These are phyloP conservation scores for Melanerpes formicivorus DNA, from an alignment of 2,113 vertebrate genomes.

Conservation along the genomic window DNA sequence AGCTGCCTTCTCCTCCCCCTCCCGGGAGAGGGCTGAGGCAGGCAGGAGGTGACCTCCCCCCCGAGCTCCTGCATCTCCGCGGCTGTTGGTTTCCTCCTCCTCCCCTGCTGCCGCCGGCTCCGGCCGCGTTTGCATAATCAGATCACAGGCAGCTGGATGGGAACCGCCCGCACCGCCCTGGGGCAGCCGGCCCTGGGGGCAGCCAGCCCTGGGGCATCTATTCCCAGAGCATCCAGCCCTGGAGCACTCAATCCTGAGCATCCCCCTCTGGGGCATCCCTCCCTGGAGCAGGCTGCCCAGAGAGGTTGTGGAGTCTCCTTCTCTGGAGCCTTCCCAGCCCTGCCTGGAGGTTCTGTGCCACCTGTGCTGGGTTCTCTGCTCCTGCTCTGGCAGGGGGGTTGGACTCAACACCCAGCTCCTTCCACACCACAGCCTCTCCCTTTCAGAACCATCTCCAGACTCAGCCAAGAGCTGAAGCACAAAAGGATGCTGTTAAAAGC, in stretches of 20 bases:
- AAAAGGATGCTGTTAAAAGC: background rate
- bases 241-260: no score
- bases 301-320: no score
- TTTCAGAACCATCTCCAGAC: background rate
- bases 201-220: background rate
- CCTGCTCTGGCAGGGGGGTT: no score
- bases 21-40: fast-evolving
- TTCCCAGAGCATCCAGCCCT: background rate
- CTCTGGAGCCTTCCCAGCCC: no score
- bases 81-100: background rate
- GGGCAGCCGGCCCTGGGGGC: background rate
- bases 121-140: background rate
- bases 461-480: background rate
- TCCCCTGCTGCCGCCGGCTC: background rate
- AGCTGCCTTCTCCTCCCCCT: fast-evolving
- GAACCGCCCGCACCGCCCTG: fast-evolving
- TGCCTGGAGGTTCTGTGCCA: no score
- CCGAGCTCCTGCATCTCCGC: background rate
- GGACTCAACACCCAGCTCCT: background rate
- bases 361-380: no score
- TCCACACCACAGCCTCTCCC: background rate
- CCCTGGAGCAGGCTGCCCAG: background rate
- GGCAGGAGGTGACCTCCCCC: background rate
- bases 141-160: background rate
- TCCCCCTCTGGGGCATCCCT: background rate